A percentile compares a stretch with the other conserved stretches of the same genome.
Conservation (phyloP, 37 sponge, comb jelly and placozoan genomes). For the Hexactinellida sp. region DNA sequence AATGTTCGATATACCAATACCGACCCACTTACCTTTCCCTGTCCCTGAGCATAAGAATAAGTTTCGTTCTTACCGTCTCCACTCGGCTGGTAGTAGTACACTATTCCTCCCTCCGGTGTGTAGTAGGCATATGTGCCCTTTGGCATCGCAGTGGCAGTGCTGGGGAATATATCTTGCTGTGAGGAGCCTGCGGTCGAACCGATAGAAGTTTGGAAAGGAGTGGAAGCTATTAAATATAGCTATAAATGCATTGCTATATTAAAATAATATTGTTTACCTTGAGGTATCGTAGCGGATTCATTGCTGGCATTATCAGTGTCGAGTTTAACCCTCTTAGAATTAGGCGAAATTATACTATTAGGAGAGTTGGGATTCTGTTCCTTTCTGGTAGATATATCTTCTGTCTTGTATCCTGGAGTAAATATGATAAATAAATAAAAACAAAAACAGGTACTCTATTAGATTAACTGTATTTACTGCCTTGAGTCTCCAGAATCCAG, state of each 20-base stretch:
- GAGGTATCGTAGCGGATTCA: background rate
- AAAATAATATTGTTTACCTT: background rate
- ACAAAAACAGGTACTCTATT: background rate
- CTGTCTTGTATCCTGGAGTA: background rate
- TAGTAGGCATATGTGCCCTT: background rate
- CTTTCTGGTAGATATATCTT: background rate
- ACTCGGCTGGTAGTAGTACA: background rate
- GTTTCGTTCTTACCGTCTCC: no score
- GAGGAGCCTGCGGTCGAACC: background rate
- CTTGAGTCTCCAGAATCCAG: background rate
- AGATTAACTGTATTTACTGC: background rate
- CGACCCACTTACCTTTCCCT: no score
- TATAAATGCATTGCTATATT: background rate
- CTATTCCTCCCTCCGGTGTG: background rate
- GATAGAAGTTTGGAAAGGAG: background rate
- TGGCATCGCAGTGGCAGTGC: background rate
- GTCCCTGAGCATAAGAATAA: no score
- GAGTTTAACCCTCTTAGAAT: background rate
- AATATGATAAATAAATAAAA: background rate
- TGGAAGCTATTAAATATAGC: background rate
- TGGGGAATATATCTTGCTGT: no score
- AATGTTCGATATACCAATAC: no score
- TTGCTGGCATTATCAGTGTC: no score
- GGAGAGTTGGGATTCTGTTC: background rate
- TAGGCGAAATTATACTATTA: background rate